These are phyloP conservation scores for Resseliella maxima DNA, from an alignment of 2,888 invertebrate species.

Conservation along the genomic window DNA sequence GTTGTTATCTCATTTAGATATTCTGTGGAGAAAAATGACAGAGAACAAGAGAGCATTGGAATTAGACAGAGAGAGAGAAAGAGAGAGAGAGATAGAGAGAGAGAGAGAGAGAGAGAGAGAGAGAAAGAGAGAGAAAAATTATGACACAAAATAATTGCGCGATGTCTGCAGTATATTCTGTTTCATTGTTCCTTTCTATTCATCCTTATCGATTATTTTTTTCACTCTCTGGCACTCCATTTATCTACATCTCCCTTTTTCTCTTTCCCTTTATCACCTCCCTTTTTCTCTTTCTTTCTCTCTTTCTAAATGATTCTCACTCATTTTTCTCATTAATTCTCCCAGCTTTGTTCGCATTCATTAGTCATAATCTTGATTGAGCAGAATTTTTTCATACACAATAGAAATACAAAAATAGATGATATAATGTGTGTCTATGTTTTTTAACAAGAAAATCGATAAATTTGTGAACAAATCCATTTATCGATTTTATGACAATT, in stretches of 20 bases:
- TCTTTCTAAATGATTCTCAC: not conserved
- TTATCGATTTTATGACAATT: not conserved
- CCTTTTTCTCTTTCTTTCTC: not conserved
- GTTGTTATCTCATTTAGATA: not conserved
- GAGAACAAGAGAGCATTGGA: no score
- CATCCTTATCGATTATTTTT: constrained; percentile 45
- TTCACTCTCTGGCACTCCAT: no score
- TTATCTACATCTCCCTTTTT: not conserved
- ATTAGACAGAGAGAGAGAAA: not conserved
- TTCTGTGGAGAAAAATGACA: not conserved
- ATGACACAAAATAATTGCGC: constrained; percentile 43
- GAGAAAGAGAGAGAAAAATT: not conserved
- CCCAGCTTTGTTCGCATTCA: not conserved
- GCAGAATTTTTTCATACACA: not conserved
- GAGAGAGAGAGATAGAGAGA: not conserved
- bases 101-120: not conserved
- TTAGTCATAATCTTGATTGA: constrained; percentile 8
- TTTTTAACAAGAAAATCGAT: not conserved
- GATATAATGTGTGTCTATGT: not conserved
- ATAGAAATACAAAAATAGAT: not conserved
- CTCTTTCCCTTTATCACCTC: not conserved
- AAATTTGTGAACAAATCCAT: constrained; percentile 11
- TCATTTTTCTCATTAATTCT: not conserved
- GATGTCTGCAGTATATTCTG: constrained; percentile 27
- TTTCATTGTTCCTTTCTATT: constrained; percentile 35